These are phyloP conservation scores for Orthosia incerta DNA, from an alignment of 2,888 invertebrate genomes.

Conservation along the genomic window DNA sequence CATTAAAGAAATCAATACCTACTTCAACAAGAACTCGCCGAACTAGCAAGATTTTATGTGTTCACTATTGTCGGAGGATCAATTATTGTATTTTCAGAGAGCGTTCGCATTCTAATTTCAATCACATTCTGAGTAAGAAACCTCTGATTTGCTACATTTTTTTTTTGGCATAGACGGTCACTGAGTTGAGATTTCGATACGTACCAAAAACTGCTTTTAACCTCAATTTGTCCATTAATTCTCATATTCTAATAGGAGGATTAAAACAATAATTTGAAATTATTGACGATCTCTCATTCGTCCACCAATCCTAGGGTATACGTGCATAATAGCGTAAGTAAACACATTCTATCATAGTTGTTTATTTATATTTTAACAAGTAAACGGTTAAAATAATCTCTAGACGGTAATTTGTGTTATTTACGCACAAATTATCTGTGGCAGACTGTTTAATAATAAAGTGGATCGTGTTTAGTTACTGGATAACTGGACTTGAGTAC, in stretches of 20 bases:
- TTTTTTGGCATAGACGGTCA: no score
- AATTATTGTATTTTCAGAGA: not conserved
- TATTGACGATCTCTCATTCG: not conserved
- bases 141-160: not conserved
- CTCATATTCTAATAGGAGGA: not conserved
- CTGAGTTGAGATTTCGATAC: no score
- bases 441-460: constrained; percentile 44
- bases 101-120: not conserved
- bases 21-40: not conserved
- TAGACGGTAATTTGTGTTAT: constrained; percentile 43
- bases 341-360: not conserved
- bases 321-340: not conserved
- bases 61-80: not conserved
- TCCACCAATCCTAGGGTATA: not conserved
- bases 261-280: not conserved
- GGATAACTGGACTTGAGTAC: not conserved
- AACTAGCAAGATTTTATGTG: not conserved
- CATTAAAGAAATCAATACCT: constrained; percentile 22
- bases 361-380: constrained; percentile 17
- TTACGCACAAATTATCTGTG: constrained; percentile 52
- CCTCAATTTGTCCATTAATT: no score
- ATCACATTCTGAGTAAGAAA: not conserved
- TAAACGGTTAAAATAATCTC: constrained; percentile 22
- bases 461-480: constrained; percentile 19
- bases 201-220: not conserved